Conservation (phyloP, 2,113 vertebrate genomes). For the Campylorhamphus procurvoides region DNA sequence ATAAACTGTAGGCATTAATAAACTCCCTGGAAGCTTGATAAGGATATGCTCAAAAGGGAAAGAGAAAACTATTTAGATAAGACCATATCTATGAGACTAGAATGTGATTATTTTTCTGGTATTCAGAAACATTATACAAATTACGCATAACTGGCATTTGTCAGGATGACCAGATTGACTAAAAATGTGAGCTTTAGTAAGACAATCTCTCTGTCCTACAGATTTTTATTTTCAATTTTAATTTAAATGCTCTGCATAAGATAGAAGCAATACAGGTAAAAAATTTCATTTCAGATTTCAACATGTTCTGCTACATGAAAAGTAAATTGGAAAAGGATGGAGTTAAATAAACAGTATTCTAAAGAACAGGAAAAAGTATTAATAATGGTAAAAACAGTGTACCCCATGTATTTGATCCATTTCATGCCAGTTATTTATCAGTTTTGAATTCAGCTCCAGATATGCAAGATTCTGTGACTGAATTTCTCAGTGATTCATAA, state of each 20-base stretch:
- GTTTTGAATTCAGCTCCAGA: neutral
- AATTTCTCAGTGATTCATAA: neutral
- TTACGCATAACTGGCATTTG: neutral
- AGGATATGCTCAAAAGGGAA: conserved; percentile 5
- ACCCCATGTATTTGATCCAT: neutral
- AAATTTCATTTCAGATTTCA: neutral
- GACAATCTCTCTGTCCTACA: neutral
- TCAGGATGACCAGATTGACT: neutral
- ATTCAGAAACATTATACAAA: conserved; percentile 5
- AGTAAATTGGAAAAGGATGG: neutral
- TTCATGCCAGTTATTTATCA: neutral
- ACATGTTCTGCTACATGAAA: neutral
- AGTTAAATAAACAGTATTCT: neutral
- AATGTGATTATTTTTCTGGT: conserved; percentile 24
- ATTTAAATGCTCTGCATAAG: neutral
- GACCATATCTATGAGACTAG: neutral
- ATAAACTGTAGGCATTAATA: conserved; percentile 35
- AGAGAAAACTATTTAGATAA: conserved; percentile 41
- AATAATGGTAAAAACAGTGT: neutral
- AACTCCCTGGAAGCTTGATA: conserved; percentile 30
- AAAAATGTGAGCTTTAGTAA: neutral
- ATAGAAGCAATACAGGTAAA: neutral
- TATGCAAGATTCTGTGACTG: neutral
- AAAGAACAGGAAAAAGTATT: neutral
- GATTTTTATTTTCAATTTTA: neutral